Evolutionary conservation across 2,113 vertebrate species (phyloP).

Genomic region (Pantherophis guttatus): DNA sequence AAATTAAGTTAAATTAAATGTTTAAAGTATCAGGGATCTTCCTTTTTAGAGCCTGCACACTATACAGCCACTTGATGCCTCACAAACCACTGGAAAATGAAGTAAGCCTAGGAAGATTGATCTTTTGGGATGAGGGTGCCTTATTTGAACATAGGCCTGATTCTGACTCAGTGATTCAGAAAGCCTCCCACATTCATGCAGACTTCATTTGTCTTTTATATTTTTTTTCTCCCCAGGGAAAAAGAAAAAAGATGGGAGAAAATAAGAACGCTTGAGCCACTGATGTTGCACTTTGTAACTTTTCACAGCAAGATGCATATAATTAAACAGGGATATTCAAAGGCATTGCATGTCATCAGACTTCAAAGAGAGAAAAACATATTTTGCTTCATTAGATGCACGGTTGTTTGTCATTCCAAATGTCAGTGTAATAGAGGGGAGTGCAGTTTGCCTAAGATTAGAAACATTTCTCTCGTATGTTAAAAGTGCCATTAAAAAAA

Average conservation of each 20-base stretch:
- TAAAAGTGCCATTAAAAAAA: neutral
- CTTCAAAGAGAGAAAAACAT: conserved; percentile 15
- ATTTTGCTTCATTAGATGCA: conserved; percentile 19
- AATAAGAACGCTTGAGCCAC: neutral
- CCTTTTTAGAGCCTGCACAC: neutral
- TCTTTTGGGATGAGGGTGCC: neutral
- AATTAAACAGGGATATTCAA: conserved; percentile 23
- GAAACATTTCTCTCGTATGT: neutral
- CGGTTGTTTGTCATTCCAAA: conserved; percentile 29
- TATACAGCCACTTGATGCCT: neutral
- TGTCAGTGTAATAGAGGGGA: neutral
- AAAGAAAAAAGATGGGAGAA: neutral
- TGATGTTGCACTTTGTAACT: neutral
- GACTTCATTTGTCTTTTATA: neutral
- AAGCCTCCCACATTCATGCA: neutral
- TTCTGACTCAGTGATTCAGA: neutral
- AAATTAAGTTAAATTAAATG: neutral
- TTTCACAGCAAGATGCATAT: conserved; percentile 1
- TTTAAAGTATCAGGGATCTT: neutral
- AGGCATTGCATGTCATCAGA: conserved; percentile 9
- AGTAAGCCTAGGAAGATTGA: neutral
- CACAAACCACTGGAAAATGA: neutral
- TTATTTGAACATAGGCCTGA: neutral
- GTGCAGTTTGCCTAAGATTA: neutral
- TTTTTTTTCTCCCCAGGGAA: neutral